These are phyloP conservation scores for Pristis pectinata DNA, from an alignment of 2,797 vertebrate species.

Conservation along the genomic window DNA sequence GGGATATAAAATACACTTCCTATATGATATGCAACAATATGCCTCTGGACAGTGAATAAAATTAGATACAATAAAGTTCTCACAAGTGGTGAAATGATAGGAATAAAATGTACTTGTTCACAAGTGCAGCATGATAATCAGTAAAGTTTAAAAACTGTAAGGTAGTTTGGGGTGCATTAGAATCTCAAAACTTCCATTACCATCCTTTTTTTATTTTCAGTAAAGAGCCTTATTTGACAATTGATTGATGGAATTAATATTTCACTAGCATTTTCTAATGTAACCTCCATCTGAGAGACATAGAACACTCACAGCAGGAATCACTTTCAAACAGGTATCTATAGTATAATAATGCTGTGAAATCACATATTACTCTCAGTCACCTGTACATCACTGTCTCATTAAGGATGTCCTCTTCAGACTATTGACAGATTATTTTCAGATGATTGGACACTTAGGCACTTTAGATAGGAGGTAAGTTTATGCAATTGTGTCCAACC, in stretches of 20 bases:
- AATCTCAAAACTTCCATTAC: neutral
- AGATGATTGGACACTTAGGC: slow-evolving; percentile 11
- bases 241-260: neutral
- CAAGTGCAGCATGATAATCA: neutral
- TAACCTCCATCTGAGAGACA: neutral
- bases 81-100: neutral
- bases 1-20: neutral
- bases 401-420: neutral
- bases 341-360: neutral
- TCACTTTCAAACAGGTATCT: neutral
- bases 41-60: neutral
- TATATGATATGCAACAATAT: neutral
- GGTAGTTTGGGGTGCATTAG: neutral
- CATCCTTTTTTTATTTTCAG: neutral
- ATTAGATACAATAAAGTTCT: neutral
- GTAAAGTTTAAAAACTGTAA: neutral
- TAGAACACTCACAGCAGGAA: neutral
- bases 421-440: neutral
- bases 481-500: neutral
- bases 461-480: slow-evolving; percentile 7
- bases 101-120: neutral
- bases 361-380: slow-evolving; percentile 1
- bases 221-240: neutral
- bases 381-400: neutral
- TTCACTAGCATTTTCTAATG: neutral